phyloP scores from a whole-genome alignment of 2,113 vertebrate species.

The Platycercus adscitus region DNA sequence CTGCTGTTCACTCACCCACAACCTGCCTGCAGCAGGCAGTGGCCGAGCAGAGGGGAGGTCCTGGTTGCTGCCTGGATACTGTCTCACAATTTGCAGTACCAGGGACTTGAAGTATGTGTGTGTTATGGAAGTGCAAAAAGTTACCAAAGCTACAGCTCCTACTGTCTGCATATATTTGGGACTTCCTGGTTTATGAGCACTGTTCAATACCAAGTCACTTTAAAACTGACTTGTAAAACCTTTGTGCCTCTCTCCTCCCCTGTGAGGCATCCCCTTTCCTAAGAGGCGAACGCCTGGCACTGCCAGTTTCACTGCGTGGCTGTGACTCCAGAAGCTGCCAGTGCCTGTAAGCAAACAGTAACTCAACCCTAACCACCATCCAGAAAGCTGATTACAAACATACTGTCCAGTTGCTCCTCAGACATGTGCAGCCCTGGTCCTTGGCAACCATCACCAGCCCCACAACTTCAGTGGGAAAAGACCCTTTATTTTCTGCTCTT shows the following conservation, averaged over 20 bases:
- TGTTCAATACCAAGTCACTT: neutral
- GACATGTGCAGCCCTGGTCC: neutral
- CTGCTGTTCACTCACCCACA: rapidly evolving
- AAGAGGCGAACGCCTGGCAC: rapidly evolving
- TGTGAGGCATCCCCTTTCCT: neutral
- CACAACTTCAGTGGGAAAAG: neutral
- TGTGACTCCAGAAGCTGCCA: neutral
- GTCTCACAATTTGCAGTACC: neutral
- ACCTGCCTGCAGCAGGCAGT: rapidly evolving
- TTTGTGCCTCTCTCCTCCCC: neutral
- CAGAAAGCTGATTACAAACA: neutral
- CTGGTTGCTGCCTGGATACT: neutral
- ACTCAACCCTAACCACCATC: too few relatives aligned
- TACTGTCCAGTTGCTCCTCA: neutral
- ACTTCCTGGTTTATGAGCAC: neutral
- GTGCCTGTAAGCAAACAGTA: neutral
- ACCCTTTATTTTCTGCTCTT: neutral
- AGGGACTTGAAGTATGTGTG: neutral
- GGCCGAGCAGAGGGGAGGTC: too few relatives aligned
- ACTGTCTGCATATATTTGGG: neutral
- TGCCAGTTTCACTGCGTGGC: neutral
- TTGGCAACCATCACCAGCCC: neutral
- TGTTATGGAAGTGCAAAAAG: neutral
- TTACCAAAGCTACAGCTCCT: neutral
- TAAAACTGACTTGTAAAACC: neutral